Conservation (phyloP, 1,140 invertebrate species). For the Caenorhabditis brenneri region DNA sequence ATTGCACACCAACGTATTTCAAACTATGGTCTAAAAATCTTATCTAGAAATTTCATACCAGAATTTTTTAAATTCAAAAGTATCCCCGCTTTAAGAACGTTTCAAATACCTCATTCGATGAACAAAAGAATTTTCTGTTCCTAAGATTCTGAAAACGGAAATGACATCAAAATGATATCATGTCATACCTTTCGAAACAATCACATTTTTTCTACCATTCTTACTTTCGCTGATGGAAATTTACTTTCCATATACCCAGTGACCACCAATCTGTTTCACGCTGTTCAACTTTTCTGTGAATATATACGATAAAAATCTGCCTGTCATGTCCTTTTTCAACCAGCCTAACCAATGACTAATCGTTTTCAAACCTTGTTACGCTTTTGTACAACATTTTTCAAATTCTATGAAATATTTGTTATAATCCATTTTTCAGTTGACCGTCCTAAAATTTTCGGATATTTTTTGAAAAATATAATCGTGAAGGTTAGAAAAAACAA, state of each 20-base stretch:
- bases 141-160: neutral
- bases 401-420: neutral
- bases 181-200: too few relatives aligned
- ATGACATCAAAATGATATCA: neutral
- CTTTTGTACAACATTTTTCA: neutral
- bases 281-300: neutral
- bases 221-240: too few relatives aligned
- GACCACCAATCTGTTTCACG: neutral
- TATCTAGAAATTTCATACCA: neutral
- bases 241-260: too few relatives aligned
- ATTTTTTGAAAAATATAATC: neutral
- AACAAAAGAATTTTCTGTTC: neutral
- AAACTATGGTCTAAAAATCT: neutral
- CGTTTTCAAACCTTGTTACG: constrained; percentile 30
- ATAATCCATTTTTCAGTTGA: constrained; percentile 26
- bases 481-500: neutral
- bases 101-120: neutral
- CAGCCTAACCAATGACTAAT: constrained; percentile 33
- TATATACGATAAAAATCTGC: neutral
- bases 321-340: neutral
- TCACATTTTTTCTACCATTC: too few relatives aligned
- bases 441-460: neutral
- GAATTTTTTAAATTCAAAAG: too few relatives aligned
- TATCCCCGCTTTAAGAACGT: too few relatives aligned
- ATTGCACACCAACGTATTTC: neutral